phyloP scores from a whole-genome alignment of 2,888 invertebrate species.

The Cabera pusaria region DNA sequence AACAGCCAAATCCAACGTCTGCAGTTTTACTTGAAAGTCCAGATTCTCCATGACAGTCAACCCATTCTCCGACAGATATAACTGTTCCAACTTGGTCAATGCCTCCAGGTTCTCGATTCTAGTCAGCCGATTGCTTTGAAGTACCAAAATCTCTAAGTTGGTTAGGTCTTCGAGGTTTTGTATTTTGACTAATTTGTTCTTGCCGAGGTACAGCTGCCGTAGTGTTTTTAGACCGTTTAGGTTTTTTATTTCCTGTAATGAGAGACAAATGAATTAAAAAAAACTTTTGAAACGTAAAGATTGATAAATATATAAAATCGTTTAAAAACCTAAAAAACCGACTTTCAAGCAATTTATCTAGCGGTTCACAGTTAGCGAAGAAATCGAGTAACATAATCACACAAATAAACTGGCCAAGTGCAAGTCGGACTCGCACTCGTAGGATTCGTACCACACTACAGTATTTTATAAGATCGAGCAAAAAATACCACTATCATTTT shows the following conservation, averaged over 20 bases:
- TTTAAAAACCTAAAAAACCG: no score
- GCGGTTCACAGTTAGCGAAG: no score
- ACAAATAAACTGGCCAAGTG: no score
- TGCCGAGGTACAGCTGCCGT: slow-evolving; percentile 93
- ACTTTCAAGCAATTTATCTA: no score
- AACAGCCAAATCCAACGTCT: slow-evolving; percentile 95
- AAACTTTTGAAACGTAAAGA: no score
- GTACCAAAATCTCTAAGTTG: slow-evolving; percentile 90
- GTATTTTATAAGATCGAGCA: no score
- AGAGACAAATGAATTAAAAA: no score
- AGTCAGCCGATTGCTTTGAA: slow-evolving; percentile 95
- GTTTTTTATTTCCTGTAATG: slow-evolving; percentile 93
- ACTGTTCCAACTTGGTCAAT: slow-evolving; percentile 89
- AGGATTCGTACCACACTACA: no score
- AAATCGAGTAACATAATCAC: no score
- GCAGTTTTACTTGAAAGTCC: slow-evolving; percentile 86
- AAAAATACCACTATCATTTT: no score
- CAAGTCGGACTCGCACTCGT: no score
- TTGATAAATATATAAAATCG: no score
- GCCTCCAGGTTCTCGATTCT: slow-evolving; percentile 93
- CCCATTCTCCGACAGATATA: slow-evolving; percentile 98
- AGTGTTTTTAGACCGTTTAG: slow-evolving; percentile 89
- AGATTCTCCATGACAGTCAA: slow-evolving; percentile 91
- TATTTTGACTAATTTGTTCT: slow-evolving; percentile 96
- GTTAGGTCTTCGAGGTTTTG: slow-evolving; percentile 89